Evolutionary conservation across 1,140 invertebrate genomes (phyloP), one percentile per base, ranked within the genome.

Genomic region (Lordiphosa stackelbergi): DNA sequence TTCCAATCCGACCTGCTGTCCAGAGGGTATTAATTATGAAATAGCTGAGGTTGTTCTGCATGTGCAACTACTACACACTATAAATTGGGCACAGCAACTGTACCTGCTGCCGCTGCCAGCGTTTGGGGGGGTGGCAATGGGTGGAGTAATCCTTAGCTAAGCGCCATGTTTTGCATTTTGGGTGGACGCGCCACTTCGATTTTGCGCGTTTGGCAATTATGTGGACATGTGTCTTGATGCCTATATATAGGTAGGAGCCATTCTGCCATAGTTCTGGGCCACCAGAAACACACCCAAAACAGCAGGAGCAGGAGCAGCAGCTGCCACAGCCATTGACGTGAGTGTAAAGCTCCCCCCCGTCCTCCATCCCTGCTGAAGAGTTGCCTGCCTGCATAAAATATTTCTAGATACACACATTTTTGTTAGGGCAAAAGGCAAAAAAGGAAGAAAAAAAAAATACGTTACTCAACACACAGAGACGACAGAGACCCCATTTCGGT

Each of bases 121-220:
- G 19, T 4, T 22, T 1, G 24, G 6, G 0, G 6, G 6, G 28
- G 6, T 31, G 28, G 28, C 28, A 8, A 41, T 42, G 51, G 46
- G 69, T 51, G 53, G 61, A 64, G 61, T 53, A 63, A 64, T 64
- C 61, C 61, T 64, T 68, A 66, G 64, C 64, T 40, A 31, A 35
- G 36, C 40, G 40, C 13, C 40, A 42, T 42, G 58, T 53, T 60
- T 54, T 16, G 38, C 45, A 28, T 19, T 42, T 10, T 34, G 22
- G 16, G 40, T 45, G 40, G 34, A 1, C 19, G 49, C 12, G 37
- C 64, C 64, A 68, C 74, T 79, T 79, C 77, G 77, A 79, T 79
- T 81, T 79, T 79, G 75, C 77, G 75, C 75, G 77, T 81, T 81
- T 83, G 77, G 72, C 75, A 81, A 81, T 81, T 81, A 81, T 81